Conservation (phyloP, 2,888 invertebrate species). For the Cosmia pyralina region DNA sequence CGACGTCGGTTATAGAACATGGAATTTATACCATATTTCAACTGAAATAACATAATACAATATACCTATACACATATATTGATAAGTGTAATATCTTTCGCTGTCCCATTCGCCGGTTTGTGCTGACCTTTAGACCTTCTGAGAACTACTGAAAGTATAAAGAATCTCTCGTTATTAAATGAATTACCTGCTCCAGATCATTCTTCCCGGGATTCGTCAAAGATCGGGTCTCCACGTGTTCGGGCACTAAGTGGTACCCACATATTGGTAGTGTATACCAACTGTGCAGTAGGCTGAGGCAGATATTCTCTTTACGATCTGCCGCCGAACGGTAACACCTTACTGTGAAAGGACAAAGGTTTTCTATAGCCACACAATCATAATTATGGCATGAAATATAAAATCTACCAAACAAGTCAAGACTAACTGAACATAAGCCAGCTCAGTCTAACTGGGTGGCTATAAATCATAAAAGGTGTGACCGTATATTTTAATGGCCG, state of each 20-base stretch:
- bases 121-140: too few species aligned
- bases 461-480: neutral
- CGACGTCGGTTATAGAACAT: neutral
- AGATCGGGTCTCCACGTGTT: conserved; percentile 97
- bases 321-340: conserved; percentile 72
- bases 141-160: neutral
- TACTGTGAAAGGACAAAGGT: conserved; percentile 56
- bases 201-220: conserved; percentile 93
- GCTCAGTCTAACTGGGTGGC: neutral
- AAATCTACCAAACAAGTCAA: neutral
- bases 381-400: neutral
- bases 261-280: conserved; percentile 94
- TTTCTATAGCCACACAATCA: neutral
- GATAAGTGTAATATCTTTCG: neutral
- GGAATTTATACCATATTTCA: neutral
- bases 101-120: neutral
- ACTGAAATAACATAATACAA: neutral
- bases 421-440: neutral
- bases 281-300: conserved; percentile 93
- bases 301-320: conserved; percentile 93
- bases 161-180: neutral
- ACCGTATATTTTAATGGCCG: neutral
- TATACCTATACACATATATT: too few species aligned
- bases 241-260: conserved; percentile 95
- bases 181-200: conserved; percentile 82